Base-by-base conservation (phyloP, 1,140 invertebrate genomes). In the Eueides isabella region DNA sequence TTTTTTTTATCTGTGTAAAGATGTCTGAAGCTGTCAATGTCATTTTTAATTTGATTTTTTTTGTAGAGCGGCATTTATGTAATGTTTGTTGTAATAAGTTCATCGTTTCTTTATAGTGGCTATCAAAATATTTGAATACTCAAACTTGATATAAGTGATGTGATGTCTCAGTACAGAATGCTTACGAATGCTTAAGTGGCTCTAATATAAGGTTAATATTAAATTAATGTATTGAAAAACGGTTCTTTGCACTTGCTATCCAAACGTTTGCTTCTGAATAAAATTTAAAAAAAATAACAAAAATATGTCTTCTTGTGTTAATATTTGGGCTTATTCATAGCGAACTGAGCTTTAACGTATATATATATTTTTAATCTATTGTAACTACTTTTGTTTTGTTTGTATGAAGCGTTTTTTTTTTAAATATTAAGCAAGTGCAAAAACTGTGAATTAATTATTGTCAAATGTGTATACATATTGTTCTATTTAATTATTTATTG, bases 141-240 rank as follows among this genome's bases (percentile, higher is more conserved):
- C 86, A 84, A 80, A 79, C 69, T 65, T 67, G 72, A 79, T 76
- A 71, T 68, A 70, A 75, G 72, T 74, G 75, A 83, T 80, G 81
- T 85, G 83, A 84, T 84, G 80, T 85, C 75, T 76, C 74, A 80
- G 68, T 74, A 82, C 75, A 72, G 44, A 82, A 84, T 83, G 88
- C 87, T 90, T 87, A 85, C 23, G 74, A 80, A 83, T 87, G 89
- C 89, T 90, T 90, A 83, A 72, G 82, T 90, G 85, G 86, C 86
- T 88, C 83, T 75, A 75, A 80, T 86, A 87, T 81, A 75, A 80
- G 76, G 29, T 63, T 88, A 87, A 85, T 73, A 77, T 74, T 91
- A 91, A 89, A 87, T 85, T 86, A 76, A 75, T 85, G 82, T 85
- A 82, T 82, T 77, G 83, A 81, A 73, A 55, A 55, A 7, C 61